These are phyloP conservation scores for Amblyteles armatorius DNA, from an alignment of 2,888 invertebrate species.

Conservation along the genomic window DNA sequence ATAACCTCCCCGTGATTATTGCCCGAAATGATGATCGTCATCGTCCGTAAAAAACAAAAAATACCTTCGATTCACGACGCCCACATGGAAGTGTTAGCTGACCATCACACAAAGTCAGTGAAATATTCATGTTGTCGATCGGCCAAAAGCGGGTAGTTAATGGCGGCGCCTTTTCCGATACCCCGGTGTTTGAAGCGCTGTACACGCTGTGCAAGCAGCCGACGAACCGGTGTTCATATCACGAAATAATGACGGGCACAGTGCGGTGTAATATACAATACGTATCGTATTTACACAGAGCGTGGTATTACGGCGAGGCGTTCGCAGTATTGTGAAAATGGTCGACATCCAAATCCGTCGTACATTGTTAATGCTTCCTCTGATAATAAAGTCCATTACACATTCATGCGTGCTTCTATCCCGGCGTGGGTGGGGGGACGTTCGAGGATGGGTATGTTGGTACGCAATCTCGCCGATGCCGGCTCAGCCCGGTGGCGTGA, in stretches of 20 bases:
- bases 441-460: slow-evolving; percentile 40
- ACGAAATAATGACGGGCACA: slow-evolving; percentile 18
- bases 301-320: slow-evolving; percentile 33
- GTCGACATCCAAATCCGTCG: slow-evolving; percentile 61
- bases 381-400: slow-evolving; percentile 57
- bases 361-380: slow-evolving; percentile 47
- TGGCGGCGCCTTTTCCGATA: slow-evolving; percentile 50
- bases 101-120: no score
- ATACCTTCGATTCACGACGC: not conserved
- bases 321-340: slow-evolving; percentile 63
- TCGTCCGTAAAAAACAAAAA: not conserved
- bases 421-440: not conserved
- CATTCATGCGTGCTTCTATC: slow-evolving; percentile 31
- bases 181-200: slow-evolving; percentile 38
- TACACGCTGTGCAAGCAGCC: slow-evolving; percentile 43
- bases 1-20: not conserved
- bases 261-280: not conserved
- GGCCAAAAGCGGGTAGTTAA: slow-evolving; percentile 8
- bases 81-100: not conserved
- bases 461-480: slow-evolving; percentile 57
- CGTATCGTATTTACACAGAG: not conserved
- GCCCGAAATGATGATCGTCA: not conserved
- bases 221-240: slow-evolving; percentile 48
- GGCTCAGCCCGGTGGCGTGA: slow-evolving; percentile 35
- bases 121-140: slow-evolving; percentile 8